These are phyloP conservation scores for Pseudomyrmex pallidus DNA, from an alignment of 1,140 invertebrate genomes.

Conservation along the genomic window DNA sequence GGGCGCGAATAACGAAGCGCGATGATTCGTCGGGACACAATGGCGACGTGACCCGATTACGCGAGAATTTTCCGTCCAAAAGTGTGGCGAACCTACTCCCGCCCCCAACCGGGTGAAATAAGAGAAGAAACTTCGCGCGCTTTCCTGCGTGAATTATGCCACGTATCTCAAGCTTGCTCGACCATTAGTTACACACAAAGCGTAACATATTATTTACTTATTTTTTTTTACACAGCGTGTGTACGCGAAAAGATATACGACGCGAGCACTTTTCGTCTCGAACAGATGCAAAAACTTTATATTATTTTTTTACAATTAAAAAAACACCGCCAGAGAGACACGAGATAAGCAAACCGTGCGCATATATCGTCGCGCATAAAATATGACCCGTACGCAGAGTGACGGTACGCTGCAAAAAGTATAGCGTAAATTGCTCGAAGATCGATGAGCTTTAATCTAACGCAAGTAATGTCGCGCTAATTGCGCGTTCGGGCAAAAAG, in stretches of 20 bases:
- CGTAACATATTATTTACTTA: background rate
- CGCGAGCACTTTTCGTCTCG: no score
- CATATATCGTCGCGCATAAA: background rate
- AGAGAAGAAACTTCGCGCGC: constrained; percentile 4
- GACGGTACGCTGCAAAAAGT: background rate
- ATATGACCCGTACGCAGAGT: background rate
- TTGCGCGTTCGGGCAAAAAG: background rate
- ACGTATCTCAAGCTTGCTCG: background rate
- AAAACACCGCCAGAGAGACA: background rate
- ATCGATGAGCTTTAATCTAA: constrained; percentile 46
- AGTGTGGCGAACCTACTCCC: background rate
- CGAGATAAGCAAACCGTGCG: no score
- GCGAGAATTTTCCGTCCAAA: constrained; percentile 23
- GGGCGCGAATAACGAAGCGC: constrained; percentile 10
- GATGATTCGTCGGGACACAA: constrained; percentile 45
- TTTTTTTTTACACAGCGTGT: background rate
- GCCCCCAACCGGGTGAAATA: background rate
- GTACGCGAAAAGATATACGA: no score
- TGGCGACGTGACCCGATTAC: constrained; percentile 25
- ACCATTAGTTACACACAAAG: background rate
- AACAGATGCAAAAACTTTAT: no score
- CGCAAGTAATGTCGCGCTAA: constrained; percentile 14
- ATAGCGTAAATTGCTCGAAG: background rate
- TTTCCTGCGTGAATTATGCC: constrained; percentile 3
- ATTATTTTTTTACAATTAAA: background rate